A percentile compares a stretch with the other conserved stretches of the same genome.
phyloP scores from a whole-genome alignment of 1,140 invertebrate genomes.

The Euura saliciscinereae region DNA sequence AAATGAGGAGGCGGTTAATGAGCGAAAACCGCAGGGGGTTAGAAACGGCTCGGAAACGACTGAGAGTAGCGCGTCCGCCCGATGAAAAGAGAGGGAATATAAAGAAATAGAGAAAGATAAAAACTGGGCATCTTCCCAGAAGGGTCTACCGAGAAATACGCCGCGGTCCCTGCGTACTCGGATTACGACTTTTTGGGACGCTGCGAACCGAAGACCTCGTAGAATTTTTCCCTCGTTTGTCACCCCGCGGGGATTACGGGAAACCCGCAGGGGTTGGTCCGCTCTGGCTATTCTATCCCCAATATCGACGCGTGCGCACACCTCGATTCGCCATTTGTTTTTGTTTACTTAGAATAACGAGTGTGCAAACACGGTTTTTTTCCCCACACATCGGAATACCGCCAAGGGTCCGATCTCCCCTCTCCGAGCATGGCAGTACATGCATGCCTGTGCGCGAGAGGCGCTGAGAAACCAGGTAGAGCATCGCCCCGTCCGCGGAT shows the following conservation, averaged over 20 bases:
- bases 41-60: slow-evolving; percentile 23
- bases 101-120: slow-evolving; percentile 31
- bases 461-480: not conserved
- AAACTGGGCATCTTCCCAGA: not conserved
- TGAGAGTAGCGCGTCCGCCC: not conserved
- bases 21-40: slow-evolving; percentile 55
- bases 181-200: slow-evolving; percentile 7
- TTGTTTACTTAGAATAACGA: not conserved
- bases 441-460: not conserved
- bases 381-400: not conserved
- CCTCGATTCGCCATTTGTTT: not conserved
- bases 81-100: not conserved
- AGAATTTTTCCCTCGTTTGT: not conserved
- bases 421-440: not conserved
- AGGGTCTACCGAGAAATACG: not conserved
- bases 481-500: not conserved
- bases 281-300: no score
- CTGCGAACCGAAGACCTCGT: not conserved
- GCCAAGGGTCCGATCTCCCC: no score
- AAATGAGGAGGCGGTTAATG: slow-evolving; percentile 50
- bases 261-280: no score
- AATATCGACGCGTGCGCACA: not conserved
- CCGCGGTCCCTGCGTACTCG: not conserved
- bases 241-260: not conserved
- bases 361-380: not conserved